Evolutionary conservation across 2,113 vertebrate genomes (phyloP), one percentile per base, ranked within the genome.

Genomic region (Condylura cristata): DNA sequence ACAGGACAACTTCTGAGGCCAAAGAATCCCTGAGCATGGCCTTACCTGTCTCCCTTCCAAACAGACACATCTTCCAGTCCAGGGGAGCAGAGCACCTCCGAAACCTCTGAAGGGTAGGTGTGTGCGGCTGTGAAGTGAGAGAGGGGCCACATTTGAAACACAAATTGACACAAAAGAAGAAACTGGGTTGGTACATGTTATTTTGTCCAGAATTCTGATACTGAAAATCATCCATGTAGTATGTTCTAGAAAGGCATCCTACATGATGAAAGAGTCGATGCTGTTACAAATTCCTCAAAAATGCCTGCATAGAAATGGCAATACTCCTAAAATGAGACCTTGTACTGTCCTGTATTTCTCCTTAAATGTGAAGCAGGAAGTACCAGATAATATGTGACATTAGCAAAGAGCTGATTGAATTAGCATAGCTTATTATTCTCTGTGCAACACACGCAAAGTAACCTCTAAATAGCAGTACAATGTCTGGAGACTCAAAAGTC

Each of bases 281-380:
- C 20, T 88, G 41, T 89, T 91, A 76, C 34, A 94, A 71, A 86
- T 20, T 89, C 75, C 89, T 96, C 4, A 66, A 83, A 60, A 91
- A 92, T 92, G 34, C 53, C 48, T 61, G 82, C 11, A 17, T 39
- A 93, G 82, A 91, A 91, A 76, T 5, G 48, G 28, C n/a, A 90
- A 78, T 56, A 53, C 37, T n/a, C 60, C 72, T 7, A 3, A 61
- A 86, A 82, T 71, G 32, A 78, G 78, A 63, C 41, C 13, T 72
- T 68, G 46, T 85, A 61, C 32, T 94, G 79, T 56, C 34, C 76
- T 90, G 12, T 18, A 72, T 66, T 72, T 76, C 79, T 90, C 68
- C 81, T 86, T 72, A 71, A 85, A 76, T 68, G 32, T 93, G 82
- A 93, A 61, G 63, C 91, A 70, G 30, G 68, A 82, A 90, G 82